Evolutionary conservation across 2,888 invertebrate genomes (phyloP), one percentile per base, ranked within the genome.

Genomic region (Ophioninae sp.): DNA sequence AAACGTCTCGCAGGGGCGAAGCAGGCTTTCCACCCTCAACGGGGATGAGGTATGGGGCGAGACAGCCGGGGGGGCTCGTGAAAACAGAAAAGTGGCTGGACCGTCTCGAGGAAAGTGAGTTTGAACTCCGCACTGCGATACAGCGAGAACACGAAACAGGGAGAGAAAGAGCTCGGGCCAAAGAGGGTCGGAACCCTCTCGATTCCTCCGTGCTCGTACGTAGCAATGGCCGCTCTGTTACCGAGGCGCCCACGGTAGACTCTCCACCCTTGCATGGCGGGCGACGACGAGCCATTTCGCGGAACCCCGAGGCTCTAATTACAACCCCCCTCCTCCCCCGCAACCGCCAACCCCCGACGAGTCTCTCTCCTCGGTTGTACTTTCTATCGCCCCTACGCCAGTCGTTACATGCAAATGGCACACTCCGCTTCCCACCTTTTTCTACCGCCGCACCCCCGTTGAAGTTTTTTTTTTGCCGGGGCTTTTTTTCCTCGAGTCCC

Each of bases 231-330:
- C 81, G 86, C 85, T 73, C 68, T 65, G 82, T 79, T 80, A 74
- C 83, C 85, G 83, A 83, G 85, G 84, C 86, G 81, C 78, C 83
- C 83, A 64, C 81, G 44, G 44, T 75, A 68, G 80, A 82, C 83
- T 78, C 78, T 76, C 70, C 73, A 61, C 83, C 67, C 81, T n/a
- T 81, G 85, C 83, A 86, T 87, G 86, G 86, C 87, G 84, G 88
- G 89, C 86, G 83, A 86, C 88, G 86, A 87, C 88, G 83, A 82
- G 84, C 85, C 83, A 87, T 86, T 88, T 88, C 87, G 83, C 84
- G 85, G 88, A 89, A 87, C 92, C 89, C 90, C 90, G 89, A 91
- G 90, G 89, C 91, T 91, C 92, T 93, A 93, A 93, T 92, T 92
- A 92, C 92, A 84, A 85, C 86, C 89, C 82, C 85, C 86, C 85